Conservation (phyloP, 2,797 vertebrate genomes). For the Cuculus canorus region DNA sequence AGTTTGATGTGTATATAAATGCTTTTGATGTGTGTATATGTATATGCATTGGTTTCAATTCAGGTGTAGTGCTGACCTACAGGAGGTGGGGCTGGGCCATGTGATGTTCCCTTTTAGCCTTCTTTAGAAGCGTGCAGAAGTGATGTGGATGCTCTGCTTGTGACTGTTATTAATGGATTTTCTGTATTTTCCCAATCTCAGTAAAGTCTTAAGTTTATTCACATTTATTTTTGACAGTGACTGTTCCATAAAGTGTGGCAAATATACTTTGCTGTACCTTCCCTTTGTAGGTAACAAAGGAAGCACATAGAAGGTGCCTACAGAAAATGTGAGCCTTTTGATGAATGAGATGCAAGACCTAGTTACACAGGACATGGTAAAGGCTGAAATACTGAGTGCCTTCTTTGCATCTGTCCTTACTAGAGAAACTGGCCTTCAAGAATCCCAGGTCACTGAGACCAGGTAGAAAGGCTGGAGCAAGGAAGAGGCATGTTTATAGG, state of each 20-base stretch:
- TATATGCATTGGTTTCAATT: conserved; percentile 54
- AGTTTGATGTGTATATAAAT: conserved; percentile 50
- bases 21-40: conserved; percentile 64
- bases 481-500: not conserved
- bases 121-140: not conserved
- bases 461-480: not conserved
- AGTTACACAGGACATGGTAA: not conserved
- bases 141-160: not conserved
- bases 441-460: not conserved
- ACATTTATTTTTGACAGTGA: not conserved
- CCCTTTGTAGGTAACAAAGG: not conserved
- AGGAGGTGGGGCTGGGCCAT: not conserved
- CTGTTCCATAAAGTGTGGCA: not conserved
- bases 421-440: not conserved
- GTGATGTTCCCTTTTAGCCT: not conserved
- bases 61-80: conserved; percentile 50
- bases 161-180: not conserved
- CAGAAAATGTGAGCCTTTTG: not conserved
- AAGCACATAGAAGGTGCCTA: not conserved
- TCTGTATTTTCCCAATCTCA: not conserved
- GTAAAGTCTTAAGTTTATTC: not conserved
- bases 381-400: not conserved
- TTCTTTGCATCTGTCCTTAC: not conserved
- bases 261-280: not conserved
- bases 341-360: not conserved